phyloP scores from a whole-genome alignment of 2,797 vertebrate genomes.

The Scarus forsteni region DNA sequence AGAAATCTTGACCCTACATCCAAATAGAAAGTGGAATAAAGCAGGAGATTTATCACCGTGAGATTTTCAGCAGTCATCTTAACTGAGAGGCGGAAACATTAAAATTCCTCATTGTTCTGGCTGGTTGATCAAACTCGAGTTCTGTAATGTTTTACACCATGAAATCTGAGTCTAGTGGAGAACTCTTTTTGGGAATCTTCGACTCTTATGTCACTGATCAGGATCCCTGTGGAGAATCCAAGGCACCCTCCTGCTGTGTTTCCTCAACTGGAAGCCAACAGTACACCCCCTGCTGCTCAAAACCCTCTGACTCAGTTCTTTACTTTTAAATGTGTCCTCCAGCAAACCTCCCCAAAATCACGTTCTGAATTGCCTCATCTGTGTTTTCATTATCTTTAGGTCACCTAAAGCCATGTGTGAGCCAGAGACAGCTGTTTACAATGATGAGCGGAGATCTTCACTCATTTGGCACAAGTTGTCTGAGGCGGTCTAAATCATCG shows the following conservation, averaged over 20 bases:
- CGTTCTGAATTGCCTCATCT: constrained; percentile 6
- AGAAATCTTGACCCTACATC: constrained; percentile 3
- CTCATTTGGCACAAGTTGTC: constrained; percentile 26
- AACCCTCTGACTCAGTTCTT: constrained; percentile 30
- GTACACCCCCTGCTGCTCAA: constrained; percentile 45
- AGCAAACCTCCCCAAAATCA: neutral
- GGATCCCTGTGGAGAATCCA: constrained; percentile 27
- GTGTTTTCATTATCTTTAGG: constrained; percentile 15
- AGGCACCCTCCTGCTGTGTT: constrained; percentile 38
- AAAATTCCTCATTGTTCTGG: constrained; percentile 3
- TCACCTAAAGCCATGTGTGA: constrained; percentile 32
- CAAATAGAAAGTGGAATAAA: neutral
- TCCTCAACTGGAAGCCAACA: constrained; percentile 19
- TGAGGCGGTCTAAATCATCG: constrained; percentile 8
- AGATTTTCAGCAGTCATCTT: constrained; percentile 15
- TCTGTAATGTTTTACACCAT: constrained; percentile 20
- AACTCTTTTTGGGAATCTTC: constrained; percentile 22
- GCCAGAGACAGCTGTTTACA: constrained; percentile 28
- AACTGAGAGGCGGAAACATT: neutral
- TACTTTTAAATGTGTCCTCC: neutral
- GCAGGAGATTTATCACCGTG: neutral
- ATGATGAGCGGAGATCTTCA: constrained; percentile 12
- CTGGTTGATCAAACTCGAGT: constrained; percentile 1
- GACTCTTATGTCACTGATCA: constrained; percentile 49
- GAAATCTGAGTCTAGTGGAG: constrained; percentile 17